Conservation (phyloP, 2,888 invertebrate genomes). For the Eupeodes luniger region DNA sequence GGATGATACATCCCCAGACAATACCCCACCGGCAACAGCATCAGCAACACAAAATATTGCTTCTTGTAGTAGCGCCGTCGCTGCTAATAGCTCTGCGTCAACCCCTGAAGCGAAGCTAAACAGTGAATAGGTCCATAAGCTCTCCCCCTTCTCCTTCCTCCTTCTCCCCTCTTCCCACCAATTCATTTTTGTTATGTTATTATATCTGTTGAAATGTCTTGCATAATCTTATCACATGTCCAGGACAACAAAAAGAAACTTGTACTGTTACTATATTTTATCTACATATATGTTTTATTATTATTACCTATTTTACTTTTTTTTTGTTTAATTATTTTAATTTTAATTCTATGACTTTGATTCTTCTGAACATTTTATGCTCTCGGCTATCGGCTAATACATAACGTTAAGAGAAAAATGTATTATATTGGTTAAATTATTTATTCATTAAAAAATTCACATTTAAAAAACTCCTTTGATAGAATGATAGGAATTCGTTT, state of each 20-base stretch:
- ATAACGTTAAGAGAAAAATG: conserved; percentile 70
- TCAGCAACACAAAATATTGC: conserved; percentile 46
- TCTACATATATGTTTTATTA: conserved; percentile 2
- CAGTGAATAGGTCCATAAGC: conserved; percentile 48
- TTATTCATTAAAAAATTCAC: conserved; percentile 68
- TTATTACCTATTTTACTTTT: background rate
- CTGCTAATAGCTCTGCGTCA: background rate
- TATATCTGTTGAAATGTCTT: conserved; percentile 48
- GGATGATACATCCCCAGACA: conserved; percentile 66
- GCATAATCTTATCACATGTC: conserved; percentile 29
- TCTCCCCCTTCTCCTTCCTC: background rate
- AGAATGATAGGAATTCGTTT: conserved; percentile 44
- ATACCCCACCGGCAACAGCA: conserved; percentile 68
- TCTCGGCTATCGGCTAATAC: conserved; percentile 41
- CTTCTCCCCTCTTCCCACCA: background rate
- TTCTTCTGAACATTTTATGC: conserved; percentile 57
- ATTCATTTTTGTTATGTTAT: conserved; percentile 42
- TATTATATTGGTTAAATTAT: conserved; percentile 75
- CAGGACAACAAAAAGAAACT: conserved; percentile 21
- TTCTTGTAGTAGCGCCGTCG: conserved; percentile 59
- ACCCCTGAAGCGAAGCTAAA: conserved; percentile 44
- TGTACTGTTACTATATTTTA: conserved; percentile 6
- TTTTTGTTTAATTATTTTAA: conserved; percentile 2
- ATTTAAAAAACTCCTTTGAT: conserved; percentile 47
- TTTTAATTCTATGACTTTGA: conserved; percentile 56